These are phyloP conservation scores for Condylostylus longicornis DNA, from an alignment of 1,140 invertebrate genomes.

Conservation along the genomic window DNA sequence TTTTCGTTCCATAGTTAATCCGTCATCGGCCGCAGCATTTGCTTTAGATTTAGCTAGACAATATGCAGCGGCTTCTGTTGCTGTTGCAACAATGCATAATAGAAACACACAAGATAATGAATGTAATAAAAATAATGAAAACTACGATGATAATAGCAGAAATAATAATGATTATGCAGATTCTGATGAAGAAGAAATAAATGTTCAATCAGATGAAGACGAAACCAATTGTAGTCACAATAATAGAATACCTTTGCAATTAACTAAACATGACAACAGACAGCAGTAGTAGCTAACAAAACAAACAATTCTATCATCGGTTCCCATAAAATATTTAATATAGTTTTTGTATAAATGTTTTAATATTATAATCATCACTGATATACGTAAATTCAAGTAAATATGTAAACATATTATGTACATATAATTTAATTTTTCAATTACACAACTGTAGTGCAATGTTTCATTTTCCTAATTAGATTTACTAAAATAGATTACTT, in stretches of 20 bases:
- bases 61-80: slow-evolving; percentile 34
- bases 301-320: too few species aligned
- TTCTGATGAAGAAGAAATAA: slow-evolving; percentile 29
- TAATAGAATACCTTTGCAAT: slow-evolving; percentile 16
- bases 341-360: too few species aligned
- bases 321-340: too few species aligned
- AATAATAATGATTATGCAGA: slow-evolving; percentile 22
- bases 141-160: slow-evolving; percentile 43
- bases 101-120: slow-evolving; percentile 24
- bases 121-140: slow-evolving; percentile 53
- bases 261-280: slow-evolving; percentile 31
- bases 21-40: slow-evolving; percentile 31
- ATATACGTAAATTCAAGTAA: too few species aligned
- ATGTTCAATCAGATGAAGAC: slow-evolving; percentile 43
- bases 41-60: slow-evolving; percentile 33
- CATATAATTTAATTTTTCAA: too few species aligned
- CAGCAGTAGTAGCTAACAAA: too few species aligned
- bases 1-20: slow-evolving; percentile 52
- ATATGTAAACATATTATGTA: too few species aligned
- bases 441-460: too few species aligned
- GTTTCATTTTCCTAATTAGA: too few species aligned
- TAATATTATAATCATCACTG: too few species aligned
- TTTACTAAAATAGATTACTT: too few species aligned
- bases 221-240: slow-evolving; percentile 11
- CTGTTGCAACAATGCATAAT: slow-evolving; percentile 26